These are phyloP conservation scores for Bufo bufo DNA, from an alignment of 2,113 vertebrate species.

Conservation along the genomic window DNA sequence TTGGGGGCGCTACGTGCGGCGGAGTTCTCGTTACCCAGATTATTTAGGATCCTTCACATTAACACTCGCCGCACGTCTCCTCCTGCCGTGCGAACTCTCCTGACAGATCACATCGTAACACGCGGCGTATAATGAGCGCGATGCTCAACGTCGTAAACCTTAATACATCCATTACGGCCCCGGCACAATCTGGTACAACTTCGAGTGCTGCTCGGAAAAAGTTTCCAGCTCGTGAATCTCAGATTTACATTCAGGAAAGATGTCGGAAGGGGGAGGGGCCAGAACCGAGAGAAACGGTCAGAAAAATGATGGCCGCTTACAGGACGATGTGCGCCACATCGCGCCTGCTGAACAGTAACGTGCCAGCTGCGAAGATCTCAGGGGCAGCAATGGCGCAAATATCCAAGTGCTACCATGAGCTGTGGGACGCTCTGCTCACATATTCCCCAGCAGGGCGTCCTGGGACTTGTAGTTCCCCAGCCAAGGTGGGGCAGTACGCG, in stretches of 20 bases:
- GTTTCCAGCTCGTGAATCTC: neutral
- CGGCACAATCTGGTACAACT: neutral
- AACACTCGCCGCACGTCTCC: neutral
- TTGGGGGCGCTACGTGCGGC: neutral
- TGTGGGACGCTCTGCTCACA: no score
- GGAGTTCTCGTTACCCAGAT: neutral
- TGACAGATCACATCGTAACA: neutral
- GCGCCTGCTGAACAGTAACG: no score
- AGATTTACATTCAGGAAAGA: neutral
- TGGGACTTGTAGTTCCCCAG: neutral
- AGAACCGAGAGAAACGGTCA: neutral
- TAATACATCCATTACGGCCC: conserved; percentile 10
- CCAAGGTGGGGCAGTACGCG: no score
- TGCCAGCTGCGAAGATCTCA: no score
- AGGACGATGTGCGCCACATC: no score
- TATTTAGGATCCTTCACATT: neutral
- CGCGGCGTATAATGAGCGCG: conserved; percentile 5
- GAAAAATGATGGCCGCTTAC: neutral
- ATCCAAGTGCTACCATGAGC: no score
- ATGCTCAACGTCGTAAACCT: neutral
- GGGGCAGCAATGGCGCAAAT: no score
- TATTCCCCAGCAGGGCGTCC: neutral
- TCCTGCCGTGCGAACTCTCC: neutral
- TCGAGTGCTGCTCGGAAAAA: neutral
- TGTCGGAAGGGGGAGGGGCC: neutral